Base-by-base conservation (phyloP, 1,140 invertebrate species). In the Papilio xuthus region DNA sequence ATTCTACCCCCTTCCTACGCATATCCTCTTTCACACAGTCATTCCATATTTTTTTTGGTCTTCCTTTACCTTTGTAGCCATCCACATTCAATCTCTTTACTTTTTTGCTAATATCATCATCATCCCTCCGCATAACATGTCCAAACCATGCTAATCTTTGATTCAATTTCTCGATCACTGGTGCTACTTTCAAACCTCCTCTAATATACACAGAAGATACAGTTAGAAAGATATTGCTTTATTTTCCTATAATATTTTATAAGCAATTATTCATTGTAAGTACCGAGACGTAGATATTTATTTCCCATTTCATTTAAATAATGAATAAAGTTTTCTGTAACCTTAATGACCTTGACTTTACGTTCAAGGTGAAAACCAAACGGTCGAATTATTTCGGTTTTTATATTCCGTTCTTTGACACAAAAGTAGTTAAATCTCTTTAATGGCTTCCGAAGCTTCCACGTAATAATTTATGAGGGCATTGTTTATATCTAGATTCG, bases 341-440 rank as follows among this genome's bases (percentile, higher is more conserved):
- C 23, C 26, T 28, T 28, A 63, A 63, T 28, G 60, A 63, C 60
- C 60, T 28, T 26, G 60, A 28, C 6, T 63, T 26, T 0, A 4
- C 60, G 60, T 63, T 63, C 60, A 63, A 63, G 60, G 60, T 63
- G 60, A 63, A 63, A 63, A 63, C 23, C 0, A 63, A 63, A 63
- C 60, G 60, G 12, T 12, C 23, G 60, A 13, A 15, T 63, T 28
- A 63, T 63, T 63, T 63, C 23, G 26, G 60, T 63, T 63, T 60
- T 28, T 63, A 63, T 63, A 28, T 63, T 63, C 60, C 60, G 12
- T 63, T 63, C 12, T 63, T 23, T 63, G 60, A 63, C 60, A 50
- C 18, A 63, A 63, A 63, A 63, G 26, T 63, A 63, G 60, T 63
- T 60, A 60, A 60, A 60, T 26, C 53, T 23, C 23, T 63, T 63